Conservation (phyloP, 2,888 invertebrate genomes). For the Erannis defoliaria region DNA sequence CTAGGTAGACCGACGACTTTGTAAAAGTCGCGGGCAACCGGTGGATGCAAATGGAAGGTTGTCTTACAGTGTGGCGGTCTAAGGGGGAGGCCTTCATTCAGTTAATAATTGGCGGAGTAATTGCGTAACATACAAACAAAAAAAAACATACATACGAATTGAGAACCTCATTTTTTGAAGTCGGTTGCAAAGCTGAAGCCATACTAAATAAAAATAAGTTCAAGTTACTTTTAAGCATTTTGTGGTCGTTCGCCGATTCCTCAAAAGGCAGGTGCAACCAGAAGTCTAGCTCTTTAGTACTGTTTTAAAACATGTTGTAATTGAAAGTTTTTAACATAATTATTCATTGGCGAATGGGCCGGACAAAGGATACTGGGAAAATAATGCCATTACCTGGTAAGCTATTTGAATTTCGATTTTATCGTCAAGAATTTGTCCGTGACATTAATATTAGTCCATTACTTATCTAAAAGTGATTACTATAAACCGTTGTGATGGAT, state of each 20-base stretch:
- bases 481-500: too few relatives aligned
- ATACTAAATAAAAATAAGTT: constrained; percentile 4
- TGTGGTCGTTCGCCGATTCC: constrained; percentile 11
- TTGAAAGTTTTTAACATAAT: constrained; percentile 27
- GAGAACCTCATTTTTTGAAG: too few relatives aligned
- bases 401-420: constrained; percentile 29
- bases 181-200: too few relatives aligned
- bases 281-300: background rate
- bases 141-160: too few relatives aligned
- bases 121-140: too few relatives aligned
- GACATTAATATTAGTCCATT: background rate
- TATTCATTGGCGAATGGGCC: constrained; percentile 11
- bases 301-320: constrained; percentile 16
- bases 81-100: too few relatives aligned
- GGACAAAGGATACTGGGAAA: constrained; percentile 21
- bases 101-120: too few relatives aligned
- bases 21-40: too few relatives aligned
- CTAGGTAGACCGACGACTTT: too few relatives aligned
- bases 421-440: constrained; percentile 9
- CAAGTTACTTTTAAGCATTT: background rate
- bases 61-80: too few relatives aligned
- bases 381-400: constrained; percentile 28
- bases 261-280: constrained; percentile 23
- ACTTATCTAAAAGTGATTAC: too few relatives aligned
- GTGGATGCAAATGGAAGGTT: too few relatives aligned